Base-by-base conservation (phyloP, 2,113 vertebrate species). In the Cariama cristata region DNA sequence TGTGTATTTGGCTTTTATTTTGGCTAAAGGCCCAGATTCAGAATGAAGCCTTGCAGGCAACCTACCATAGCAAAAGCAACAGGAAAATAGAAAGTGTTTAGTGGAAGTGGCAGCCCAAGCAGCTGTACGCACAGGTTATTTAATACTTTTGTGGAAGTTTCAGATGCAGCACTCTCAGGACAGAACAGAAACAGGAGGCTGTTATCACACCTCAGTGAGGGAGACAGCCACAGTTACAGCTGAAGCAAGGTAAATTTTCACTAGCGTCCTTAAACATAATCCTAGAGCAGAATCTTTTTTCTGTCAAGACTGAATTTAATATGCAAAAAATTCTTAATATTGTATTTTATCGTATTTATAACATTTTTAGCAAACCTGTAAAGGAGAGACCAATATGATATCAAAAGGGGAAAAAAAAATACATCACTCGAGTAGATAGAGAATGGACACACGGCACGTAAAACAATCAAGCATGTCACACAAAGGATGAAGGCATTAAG, bases 21-120 rank as follows among this genome's bases (percentile, higher is more conserved):
- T 96, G 88, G 84, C 77, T 81, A 50, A 75, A 83, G 53, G 93
- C 92, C 79, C 89, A 95, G 77, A 71, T 49, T 81, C 38, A 49
- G 49, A 91, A 79, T 6, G 58, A 86, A 92, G 69, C 63, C 56
- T 60, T 35, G 32, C 40, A 68, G 83, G 80, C 92, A 92, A 86
- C 55, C 56, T 45, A 68, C 55, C 77, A 16, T 3, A 69, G 72
- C 90, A 91, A 79, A 79, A 35, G 38, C 7, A 52, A 56, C 40
- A 84, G 79, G 72, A 88, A 64, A 64, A 55, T 14, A 49, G 56
- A 23, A 86, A 88, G 72, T 2, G 18, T 53, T 86, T 16, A 93
- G 87, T 59, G 56, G 82, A 76, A 88, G 84, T 74, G 79, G 90
- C 79, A 94, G 87, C 77, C 44, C 49, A 12, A 83, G 73, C 81